Conservation (phyloP, 1,140 invertebrate species). For the Diorhabda sublineata region DNA sequence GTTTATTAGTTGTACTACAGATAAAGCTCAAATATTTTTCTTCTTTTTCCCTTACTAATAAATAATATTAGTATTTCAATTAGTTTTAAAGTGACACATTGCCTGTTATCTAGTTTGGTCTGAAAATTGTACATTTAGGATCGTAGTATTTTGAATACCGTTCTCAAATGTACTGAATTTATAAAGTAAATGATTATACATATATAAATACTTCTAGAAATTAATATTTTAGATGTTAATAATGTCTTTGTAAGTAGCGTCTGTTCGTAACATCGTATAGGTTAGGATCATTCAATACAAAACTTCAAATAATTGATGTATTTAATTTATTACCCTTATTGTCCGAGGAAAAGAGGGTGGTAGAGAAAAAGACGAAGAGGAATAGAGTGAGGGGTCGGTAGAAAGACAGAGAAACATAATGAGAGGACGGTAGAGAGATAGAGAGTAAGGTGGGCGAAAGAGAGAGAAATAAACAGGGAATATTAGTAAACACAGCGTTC, state of each 20-base stretch:
- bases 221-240: conserved; percentile 49
- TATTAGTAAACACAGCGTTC: no score
- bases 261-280: conserved; percentile 49
- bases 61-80: no score
- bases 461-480: no score
- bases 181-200: conserved; percentile 47
- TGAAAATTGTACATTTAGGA: conserved; percentile 29
- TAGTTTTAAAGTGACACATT: neutral
- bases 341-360: no score
- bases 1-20: no score
- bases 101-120: neutral
- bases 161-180: conserved; percentile 31
- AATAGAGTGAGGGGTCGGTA: no score
- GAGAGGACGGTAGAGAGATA: no score
- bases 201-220: conserved; percentile 49
- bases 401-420: no score
- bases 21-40: no score
- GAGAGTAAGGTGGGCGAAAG: no score
- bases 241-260: conserved; percentile 50
- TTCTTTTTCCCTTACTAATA: no score
- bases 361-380: no score
- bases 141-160: conserved; percentile 36
- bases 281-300: conserved; percentile 48
- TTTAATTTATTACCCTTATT: conserved; percentile 17
- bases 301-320: conserved; percentile 27